Evolutionary conservation across 2,888 invertebrate genomes (phyloP).

Genomic region (Dryomyza anilis): DNA sequence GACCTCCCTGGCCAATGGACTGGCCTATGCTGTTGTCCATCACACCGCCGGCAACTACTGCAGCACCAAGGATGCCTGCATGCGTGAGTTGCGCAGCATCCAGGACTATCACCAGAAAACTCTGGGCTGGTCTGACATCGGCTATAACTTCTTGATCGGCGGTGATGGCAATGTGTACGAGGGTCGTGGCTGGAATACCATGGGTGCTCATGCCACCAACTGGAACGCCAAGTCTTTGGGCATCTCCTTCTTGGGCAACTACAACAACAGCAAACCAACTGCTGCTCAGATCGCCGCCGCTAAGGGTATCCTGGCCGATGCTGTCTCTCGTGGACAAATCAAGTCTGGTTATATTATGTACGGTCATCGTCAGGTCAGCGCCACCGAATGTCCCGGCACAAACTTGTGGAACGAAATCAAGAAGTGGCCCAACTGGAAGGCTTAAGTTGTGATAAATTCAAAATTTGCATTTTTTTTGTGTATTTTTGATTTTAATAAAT

Average conservation of each 20-base stretch:
- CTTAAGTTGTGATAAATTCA: too few species aligned
- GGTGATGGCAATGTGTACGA: slow-evolving; percentile 48
- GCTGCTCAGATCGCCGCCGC: slow-evolving; percentile 52
- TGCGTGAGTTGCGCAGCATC: slow-evolving; percentile 40
- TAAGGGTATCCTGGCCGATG: slow-evolving; percentile 65
- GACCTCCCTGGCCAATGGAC: slow-evolving; percentile 31
- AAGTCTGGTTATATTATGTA: slow-evolving; percentile 65
- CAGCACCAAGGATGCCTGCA: slow-evolving; percentile 37
- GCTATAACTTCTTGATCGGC: slow-evolving; percentile 47
- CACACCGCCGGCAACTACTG: slow-evolving; percentile 66
- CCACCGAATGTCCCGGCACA: slow-evolving; percentile 71
- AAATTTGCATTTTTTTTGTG: too few species aligned
- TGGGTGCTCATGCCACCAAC: slow-evolving; percentile 44
- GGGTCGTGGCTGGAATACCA: slow-evolving; percentile 45
- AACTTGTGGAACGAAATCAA: slow-evolving; percentile 65
- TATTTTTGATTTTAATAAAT: too few species aligned
- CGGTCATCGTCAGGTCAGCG: slow-evolving; percentile 67
- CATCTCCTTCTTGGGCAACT: slow-evolving; percentile 45
- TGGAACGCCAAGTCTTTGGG: slow-evolving; percentile 45
- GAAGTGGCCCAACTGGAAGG: slow-evolving; percentile 65
- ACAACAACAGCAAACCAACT: slow-evolving; percentile 36
- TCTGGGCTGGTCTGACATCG: slow-evolving; percentile 44
- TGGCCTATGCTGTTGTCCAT: slow-evolving; percentile 64
- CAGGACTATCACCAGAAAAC: slow-evolving; percentile 43
- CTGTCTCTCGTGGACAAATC: slow-evolving; percentile 66